Evolutionary conservation across 37 sponge, comb jelly and placozoan species (phyloP), one percentile per base, ranked within the genome.

Genomic region (Diacarnus erythraeanus): DNA sequence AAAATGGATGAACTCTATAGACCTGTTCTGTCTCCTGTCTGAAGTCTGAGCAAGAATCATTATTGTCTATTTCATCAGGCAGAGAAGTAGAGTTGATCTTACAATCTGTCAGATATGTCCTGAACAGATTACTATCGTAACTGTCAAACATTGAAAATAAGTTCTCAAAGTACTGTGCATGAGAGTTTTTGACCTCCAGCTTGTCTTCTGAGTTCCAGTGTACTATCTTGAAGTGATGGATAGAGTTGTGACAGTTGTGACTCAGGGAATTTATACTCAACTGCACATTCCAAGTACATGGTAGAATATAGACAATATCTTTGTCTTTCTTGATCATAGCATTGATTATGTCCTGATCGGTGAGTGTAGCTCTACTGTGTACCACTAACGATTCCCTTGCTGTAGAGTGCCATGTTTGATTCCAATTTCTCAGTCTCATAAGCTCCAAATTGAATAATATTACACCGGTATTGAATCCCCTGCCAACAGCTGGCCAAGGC

Each of bases 121-220:
- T 80, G 2, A 86, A 63, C 44, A 81, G 38, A 22, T 76, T 51
- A 38, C 91, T 86, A 81, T 90, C 57, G 60, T 89, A 84, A 36
- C 75, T 56, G 31, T 77, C 63, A 38, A 86, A 90, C 34, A 79
- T 74, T 23, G 47, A 26, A 59, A 89, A 86, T 64, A 89, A 63
- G 34, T 42, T 75, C 26, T 69, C 57, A 41, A 95, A 92, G 71
- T 76, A 77, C 1, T 80, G 59, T 10, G 80, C 90, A 38, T 89
- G 74, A 5, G 83, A 83, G 36, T 86, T 86, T 2, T 74, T 22
- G 25, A 95, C 93, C 2, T 68, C 23, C 57, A 80, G 64, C 72
- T 96, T 96, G 5, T 29, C 27, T 0, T 90, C 93, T 2, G 96
- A 96, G 71, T 96, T 96, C 96, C 96, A 96, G 80, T 96, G 96